Conservation (phyloP, 1,140 invertebrate species). For the Bombus impatiens region DNA sequence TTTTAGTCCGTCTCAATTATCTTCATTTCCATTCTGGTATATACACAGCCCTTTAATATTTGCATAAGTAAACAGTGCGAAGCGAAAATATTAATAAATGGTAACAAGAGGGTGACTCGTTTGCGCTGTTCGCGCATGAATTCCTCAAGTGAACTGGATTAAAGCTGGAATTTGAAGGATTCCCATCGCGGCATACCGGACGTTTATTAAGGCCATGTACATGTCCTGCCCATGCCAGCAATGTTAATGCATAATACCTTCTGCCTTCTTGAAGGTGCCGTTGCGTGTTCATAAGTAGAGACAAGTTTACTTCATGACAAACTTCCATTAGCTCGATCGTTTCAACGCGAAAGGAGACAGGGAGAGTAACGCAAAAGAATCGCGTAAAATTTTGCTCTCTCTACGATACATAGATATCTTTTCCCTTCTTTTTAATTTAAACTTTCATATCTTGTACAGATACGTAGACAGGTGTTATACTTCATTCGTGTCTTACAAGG, state of each 20-base stretch:
- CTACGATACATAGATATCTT: neutral
- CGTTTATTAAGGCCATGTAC: conserved; percentile 42
- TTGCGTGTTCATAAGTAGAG: conserved; percentile 14
- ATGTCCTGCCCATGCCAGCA: neutral
- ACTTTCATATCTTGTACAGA: no score
- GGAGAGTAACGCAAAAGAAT: neutral
- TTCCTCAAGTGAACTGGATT: conserved; percentile 50
- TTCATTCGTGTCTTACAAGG: neutral
- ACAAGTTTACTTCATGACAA: conserved; percentile 27
- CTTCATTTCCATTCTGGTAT: no score
- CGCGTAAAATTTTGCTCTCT: no score
- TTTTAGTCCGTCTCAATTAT: no score
- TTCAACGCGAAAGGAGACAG: neutral
- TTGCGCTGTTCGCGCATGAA: neutral
- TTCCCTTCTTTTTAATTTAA: no score
- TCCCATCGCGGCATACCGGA: conserved; percentile 31
- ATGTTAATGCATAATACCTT: conserved; percentile 19
- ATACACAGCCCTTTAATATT: no score
- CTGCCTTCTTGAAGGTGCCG: neutral
- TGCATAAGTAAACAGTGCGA: neutral
- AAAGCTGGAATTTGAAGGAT: conserved; percentile 56
- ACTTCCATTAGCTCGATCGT: conserved; percentile 24
- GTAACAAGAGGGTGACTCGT: neutral
- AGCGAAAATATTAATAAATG: neutral
- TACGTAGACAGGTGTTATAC: neutral